Evolutionary conservation across 2,113 vertebrate species (phyloP).

Genomic region (Semnornis frantzii): DNA sequence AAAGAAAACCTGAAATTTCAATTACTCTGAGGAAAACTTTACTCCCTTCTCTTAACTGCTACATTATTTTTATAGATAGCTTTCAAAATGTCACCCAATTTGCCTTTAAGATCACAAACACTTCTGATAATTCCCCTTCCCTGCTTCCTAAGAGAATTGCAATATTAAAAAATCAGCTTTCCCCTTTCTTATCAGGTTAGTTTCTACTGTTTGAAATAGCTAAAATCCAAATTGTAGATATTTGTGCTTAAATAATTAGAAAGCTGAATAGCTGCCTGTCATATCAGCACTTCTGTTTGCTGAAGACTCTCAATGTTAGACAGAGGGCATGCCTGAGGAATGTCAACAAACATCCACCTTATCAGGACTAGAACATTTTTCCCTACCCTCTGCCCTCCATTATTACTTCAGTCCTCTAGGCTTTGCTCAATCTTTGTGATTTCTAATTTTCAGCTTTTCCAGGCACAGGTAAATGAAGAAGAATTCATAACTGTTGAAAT

Average conservation of each 20-base stretch:
- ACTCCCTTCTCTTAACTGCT: background rate
- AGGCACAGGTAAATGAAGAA: background rate
- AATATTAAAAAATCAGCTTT: background rate
- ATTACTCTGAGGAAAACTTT: background rate
- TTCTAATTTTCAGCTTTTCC: background rate
- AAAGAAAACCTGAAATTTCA: background rate
- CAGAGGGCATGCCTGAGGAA: constrained; percentile 27
- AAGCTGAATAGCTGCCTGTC: constrained; percentile 1
- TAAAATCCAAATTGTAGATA: background rate
- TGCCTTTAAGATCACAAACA: background rate
- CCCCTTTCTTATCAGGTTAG: background rate
- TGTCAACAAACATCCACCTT: constrained; percentile 27
- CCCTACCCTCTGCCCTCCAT: background rate
- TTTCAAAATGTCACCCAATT: background rate
- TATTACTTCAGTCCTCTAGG: background rate
- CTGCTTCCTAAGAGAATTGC: background rate
- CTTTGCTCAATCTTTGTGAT: background rate
- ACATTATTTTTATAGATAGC: background rate
- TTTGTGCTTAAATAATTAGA: constrained; percentile 18
- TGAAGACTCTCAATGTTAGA: constrained; percentile 10
- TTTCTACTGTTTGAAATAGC: background rate
- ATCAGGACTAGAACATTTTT: background rate
- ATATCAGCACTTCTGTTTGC: background rate
- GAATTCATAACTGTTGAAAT: background rate
- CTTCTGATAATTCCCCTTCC: background rate